Conservation (phyloP, 2,113 vertebrate species). For the Gavia stellata region DNA sequence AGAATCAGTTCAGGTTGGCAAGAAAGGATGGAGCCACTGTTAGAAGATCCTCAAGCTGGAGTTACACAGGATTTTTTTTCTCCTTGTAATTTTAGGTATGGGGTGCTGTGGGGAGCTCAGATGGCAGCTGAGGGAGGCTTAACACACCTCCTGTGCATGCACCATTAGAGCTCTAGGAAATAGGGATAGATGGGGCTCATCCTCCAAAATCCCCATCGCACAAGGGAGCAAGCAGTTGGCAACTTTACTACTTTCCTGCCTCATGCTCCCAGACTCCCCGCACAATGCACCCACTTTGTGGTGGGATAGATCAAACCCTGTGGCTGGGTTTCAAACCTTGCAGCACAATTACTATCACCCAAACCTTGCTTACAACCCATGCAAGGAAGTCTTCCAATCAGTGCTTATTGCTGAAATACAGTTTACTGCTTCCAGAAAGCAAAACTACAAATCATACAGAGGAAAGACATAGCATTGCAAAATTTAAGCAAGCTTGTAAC, state of each 20-base stretch:
- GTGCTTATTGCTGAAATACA: neutral
- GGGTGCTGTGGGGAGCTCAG: neutral
- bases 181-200: neutral
- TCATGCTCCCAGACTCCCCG: fast-evolving
- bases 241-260: neutral
- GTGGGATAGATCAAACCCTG: neutral
- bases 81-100: neutral
- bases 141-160: neutral
- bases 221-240: neutral
- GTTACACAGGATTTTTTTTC: neutral
- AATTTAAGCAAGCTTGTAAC: neutral
- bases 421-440: neutral
- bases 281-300: fast-evolving
- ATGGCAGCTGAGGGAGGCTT: neutral
- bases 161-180: neutral
- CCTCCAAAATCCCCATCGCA: neutral
- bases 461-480: fast-evolving
- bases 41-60: neutral
- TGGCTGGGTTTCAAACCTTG: neutral
- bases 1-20: neutral
- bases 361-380: neutral
- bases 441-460: neutral
- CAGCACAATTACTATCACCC: neutral
- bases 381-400: neutral
- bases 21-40: neutral